Evolutionary conservation across 1,140 invertebrate species (phyloP), one percentile per base, ranked within the genome.

Genomic region (Stenopsyche tienmushanensis): DNA sequence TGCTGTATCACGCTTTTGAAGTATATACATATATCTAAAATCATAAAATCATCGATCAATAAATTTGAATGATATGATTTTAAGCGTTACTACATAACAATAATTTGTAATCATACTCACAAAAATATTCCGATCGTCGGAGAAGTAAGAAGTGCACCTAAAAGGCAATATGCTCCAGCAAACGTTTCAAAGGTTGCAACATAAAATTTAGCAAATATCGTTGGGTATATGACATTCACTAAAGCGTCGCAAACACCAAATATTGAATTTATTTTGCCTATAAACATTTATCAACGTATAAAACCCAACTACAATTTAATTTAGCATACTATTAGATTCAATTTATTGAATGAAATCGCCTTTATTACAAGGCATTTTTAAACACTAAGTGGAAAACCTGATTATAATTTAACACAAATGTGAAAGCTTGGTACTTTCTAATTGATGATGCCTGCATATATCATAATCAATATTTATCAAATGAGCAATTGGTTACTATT

Each of bases 221-320:
- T 81, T 3, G 74, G 72, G 52, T 82, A 79, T 13, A 82, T 68
- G 0, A 78, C 74, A 0, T 79, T 79, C 5, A 79, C 72, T 1
- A 85, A 50, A 1, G 81, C 76, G 71, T 85, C 83, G 15, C 78
- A 76, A 20, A 85, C 77, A 2, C 81, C 82, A 45, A 84, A 80
- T 3, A 85, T 59, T 3, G 83, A 84, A 67, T 81, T 82, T 65
- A 83, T 83, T 74, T 84, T 84, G 18, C 82, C 83, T 79, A 79
- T 70, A 81, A 80, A 57, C 57, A 24, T 34, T 50, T n/a, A n/a
- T n/a, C n/a, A n/a, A n/a, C n/a, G n/a, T n/a, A n/a, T 18, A 20
- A 62, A 62, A 47, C 7, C 8, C 7, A 8, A 49, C 7, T n/a
- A 49, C 8, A 7, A 49, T 49, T 7, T n/a, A 7, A 21, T 53